Conservation (phyloP, 2,888 invertebrate genomes). For the Lypha dubia region DNA sequence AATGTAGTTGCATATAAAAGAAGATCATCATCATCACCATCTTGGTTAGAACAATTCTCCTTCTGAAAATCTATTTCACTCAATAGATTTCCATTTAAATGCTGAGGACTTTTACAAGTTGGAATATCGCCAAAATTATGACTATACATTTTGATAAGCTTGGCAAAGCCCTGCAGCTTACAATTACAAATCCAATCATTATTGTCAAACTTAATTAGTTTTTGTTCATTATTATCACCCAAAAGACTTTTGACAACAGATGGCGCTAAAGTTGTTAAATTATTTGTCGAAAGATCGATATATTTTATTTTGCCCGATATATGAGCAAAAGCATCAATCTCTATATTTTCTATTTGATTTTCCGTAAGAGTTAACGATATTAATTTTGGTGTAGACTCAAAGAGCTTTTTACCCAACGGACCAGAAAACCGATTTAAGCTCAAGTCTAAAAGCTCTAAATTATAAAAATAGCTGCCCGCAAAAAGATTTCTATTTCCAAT, state of each 20-base stretch:
- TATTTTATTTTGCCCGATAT: constrained; percentile 73
- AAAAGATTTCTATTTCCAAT: constrained; percentile 75
- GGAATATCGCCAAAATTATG: constrained; percentile 76
- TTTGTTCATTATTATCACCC: background rate
- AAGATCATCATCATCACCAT: background rate
- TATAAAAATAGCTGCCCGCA: constrained; percentile 74
- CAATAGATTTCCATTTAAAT: constrained; percentile 75
- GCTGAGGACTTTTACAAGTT: constrained; percentile 77
- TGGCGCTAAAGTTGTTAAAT: constrained; percentile 74
- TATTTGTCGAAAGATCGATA: constrained; percentile 78
- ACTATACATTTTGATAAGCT: constrained; percentile 72
- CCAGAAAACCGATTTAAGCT: constrained; percentile 76
- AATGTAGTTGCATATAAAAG: background rate
- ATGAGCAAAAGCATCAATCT: constrained; percentile 76
- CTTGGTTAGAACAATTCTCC: constrained; percentile 53
- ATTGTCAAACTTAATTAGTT: constrained; percentile 74
- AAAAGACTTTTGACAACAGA: constrained; percentile 72
- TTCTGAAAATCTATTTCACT: constrained; percentile 70
- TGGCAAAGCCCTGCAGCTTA: constrained; percentile 72
- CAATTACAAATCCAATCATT: constrained; percentile 80
- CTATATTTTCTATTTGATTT: constrained; percentile 76
- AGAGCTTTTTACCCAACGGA: constrained; percentile 68
- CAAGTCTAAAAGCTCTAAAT: constrained; percentile 76
- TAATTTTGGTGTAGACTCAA: constrained; percentile 76
- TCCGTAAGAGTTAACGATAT: constrained; percentile 75